Percentiles rank a stretch among this genome's conserved stretches.
phyloP scores from a whole-genome alignment of 1,140 invertebrate species.

The Drosophila kepulauana region DNA sequence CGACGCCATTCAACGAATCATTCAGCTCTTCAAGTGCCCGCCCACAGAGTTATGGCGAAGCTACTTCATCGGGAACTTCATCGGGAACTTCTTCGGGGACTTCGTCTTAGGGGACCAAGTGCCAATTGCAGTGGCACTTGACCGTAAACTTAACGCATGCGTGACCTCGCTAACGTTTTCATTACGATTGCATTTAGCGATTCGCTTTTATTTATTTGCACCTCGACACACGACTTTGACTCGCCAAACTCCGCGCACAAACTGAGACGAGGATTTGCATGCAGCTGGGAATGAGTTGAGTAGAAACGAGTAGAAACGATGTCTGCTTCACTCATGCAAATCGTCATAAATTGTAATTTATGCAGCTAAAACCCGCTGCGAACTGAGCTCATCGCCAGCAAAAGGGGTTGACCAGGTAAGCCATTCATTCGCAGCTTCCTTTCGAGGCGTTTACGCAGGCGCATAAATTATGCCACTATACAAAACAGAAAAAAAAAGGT shows the following conservation, averaged over 20 bases:
- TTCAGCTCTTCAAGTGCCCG: conserved; percentile 40
- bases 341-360: conserved; percentile 83
- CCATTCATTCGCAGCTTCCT: conserved; percentile 48
- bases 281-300: conserved; percentile 47
- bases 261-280: conserved; percentile 57
- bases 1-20: no score
- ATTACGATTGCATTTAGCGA: conserved; percentile 28
- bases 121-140: conserved; percentile 37
- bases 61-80: not conserved
- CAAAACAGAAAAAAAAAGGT: conserved; percentile 10
- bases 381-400: conserved; percentile 11
- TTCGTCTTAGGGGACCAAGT: not conserved
- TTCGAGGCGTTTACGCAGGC: conserved; percentile 77
- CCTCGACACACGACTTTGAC: conserved; percentile 17
- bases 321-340: conserved; percentile 70
- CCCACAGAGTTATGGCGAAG: conserved; percentile 4
- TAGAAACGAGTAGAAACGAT: not conserved
- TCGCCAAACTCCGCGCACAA: conserved; percentile 69
- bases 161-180: conserved; percentile 40
- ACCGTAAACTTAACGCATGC: conserved; percentile 56
- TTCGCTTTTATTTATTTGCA: not conserved
- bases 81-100: no score
- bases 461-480: conserved; percentile 75
- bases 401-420: conserved; percentile 48
- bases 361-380: conserved; percentile 56